Evolutionary conservation across 2,888 invertebrate species (phyloP), one percentile per base, ranked within the genome.

Genomic region (Drosophila melanosoma): DNA sequence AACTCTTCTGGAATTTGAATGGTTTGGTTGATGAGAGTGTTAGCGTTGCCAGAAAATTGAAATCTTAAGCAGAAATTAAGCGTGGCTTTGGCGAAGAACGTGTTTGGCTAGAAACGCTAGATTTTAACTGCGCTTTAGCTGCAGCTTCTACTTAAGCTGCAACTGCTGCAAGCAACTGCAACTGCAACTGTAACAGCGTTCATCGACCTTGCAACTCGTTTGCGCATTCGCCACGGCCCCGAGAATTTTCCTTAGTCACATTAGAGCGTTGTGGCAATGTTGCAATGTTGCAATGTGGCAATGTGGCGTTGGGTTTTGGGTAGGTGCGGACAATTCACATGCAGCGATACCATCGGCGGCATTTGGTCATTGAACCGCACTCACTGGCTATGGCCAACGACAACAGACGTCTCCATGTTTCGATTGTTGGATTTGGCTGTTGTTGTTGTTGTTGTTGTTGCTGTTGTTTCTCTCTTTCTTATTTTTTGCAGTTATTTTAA

Each of bases 191-290:
- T 68, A 69, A 79, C 65, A 70, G 76, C 65, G 92, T 92, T 92
- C 92, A 92, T 92, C 92, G 92, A 92, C 92, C 92, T 92, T 92
- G 92, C 91, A 92, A 91, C 91, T 91, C 92, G 91, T 92, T 92
- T 90, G 83, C 78, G 73, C 77, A 78, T 77, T 73, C 53, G 56
- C 62, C 69, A 59, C 64, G 62, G 64, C 56, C 66, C 71, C 72
- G 60, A 76, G 69, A 66, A 64, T 70, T 72, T 72, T 70, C 72
- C 42, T 60, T 56, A 61, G 65, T 57, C 58, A 61, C 53, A 67
- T 68, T 68, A 53, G 52, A 68, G 66, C 66, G 51, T 51, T 51
- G 51, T 49, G 49, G 49, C 49, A 49, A 26, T 49, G 26, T 29
- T 23, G 49, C 23, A 26, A 26, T 49, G 49, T 49, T 5, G 49